Base-by-base conservation (phyloP, 2,797 vertebrate species). In the Falco novaeseelandiae region DNA sequence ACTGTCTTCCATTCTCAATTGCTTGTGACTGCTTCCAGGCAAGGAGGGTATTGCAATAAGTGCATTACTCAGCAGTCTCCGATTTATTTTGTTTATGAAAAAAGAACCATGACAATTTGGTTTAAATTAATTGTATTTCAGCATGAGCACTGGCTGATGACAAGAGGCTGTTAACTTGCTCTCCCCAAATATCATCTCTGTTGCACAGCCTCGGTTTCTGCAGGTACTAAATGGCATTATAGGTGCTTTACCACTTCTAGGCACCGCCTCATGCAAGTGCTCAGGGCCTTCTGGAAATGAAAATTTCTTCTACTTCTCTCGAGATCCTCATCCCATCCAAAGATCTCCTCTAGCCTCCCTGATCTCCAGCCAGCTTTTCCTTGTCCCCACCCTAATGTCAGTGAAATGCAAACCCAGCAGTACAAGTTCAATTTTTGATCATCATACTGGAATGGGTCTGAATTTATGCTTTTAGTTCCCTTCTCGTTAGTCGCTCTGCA, bases 1-100 rank as follows among this genome's bases (percentile, higher is more conserved):
- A 78, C 74, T 44, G 93, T 96, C 92, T 96, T 95, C 95, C 94
- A 89, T 67, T 88, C 3, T 8, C 78, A 79, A 87, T 61, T 26
- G 78, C 67, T 87, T 62, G 38, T 58, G 44, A 74, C 76, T 95
- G 16, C 78, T 92, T 93, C 38, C 95, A 93, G 48, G 52, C 80
- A 76, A 93, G 80, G 32, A 74, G 10, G 27, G 46, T 59, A 69
- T 1, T 74, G 72, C 58, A 87, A 81, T 89, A 92, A 92, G 17
- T 44, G 69, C 15, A 4, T 83, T 90, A 66, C 52, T 88, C 42
- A 2, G 44, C 81, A 90, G 67, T 3, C 30, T 49, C 42, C 26
- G 59, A 65, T 82, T 90, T 90, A 88, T 95, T 83, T 76, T 96
- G 91, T 49, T 90, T 72, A 65, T 5, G 80, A 84, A 92, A 91